Conservation (phyloP, 2,888 invertebrate species). For the Malacosoma neustria region DNA sequence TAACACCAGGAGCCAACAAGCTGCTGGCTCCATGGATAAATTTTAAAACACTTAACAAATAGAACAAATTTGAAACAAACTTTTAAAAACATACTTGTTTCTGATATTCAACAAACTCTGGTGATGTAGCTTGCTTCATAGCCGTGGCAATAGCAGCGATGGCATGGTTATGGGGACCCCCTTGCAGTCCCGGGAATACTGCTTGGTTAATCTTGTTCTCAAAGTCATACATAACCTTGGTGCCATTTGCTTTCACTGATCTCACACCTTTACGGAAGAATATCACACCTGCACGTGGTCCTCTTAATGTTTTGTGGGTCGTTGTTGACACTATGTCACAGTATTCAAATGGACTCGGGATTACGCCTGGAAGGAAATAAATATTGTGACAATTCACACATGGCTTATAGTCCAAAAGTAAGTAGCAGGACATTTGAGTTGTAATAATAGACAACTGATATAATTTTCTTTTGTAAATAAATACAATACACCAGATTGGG, state of each 20-base stretch:
- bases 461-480: no score
- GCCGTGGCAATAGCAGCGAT: slow-evolving; percentile 96
- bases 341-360: slow-evolving; percentile 92
- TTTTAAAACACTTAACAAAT: no score
- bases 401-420: no score
- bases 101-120: slow-evolving; percentile 90
- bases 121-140: slow-evolving; percentile 89
- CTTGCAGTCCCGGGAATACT: slow-evolving; percentile 96
- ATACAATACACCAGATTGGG: no score
- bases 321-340: slow-evolving; percentile 96
- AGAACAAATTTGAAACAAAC: no score
- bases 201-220: slow-evolving; percentile 91
- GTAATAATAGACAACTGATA: no score
- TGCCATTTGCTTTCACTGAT: slow-evolving; percentile 85
- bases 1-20: no score
- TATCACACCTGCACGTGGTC: slow-evolving; percentile 91
- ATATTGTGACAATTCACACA: no score
- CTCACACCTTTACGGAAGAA: slow-evolving; percentile 94
- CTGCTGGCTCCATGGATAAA: no score
- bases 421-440: no score
- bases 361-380: slow-evolving; percentile 67
- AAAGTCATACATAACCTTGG: slow-evolving; percentile 88
- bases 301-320: slow-evolving; percentile 94
- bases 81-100: slow-evolving; percentile 80
- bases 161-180: slow-evolving; percentile 98